Evolutionary conservation across 2,888 invertebrate genomes (phyloP), one percentile per base, ranked within the genome.

Genomic region (Brachyptera risi): DNA sequence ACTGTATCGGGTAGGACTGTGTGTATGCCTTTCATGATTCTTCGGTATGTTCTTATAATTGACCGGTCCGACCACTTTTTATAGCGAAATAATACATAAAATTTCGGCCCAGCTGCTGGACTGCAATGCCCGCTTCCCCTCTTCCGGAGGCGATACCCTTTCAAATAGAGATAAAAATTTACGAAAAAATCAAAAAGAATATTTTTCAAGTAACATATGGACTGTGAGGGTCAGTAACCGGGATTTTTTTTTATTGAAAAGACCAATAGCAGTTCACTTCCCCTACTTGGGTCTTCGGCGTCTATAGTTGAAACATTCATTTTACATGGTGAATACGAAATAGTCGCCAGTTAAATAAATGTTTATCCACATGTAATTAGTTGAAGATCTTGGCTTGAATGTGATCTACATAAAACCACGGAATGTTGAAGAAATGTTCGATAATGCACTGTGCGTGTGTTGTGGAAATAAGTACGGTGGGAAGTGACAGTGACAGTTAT

Each of bases 31-130:
- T 11, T 5, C 11, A 31, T 11, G 31, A 31, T 31, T 31, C 31
- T 31, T 31, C 11, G 11, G 31, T 5, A 31, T 31, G 31, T 5
- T 31, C 31, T 31, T 15, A 9, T 4, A 54, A 37, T 54, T 54
- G 54, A 54, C 54, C 54, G 54, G 54, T 54, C 54, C 37, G 21
- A 54, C 54, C 54, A 54, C 54, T 54, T 54, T 54, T 54, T 54
- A 19, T 21, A n/a, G 9, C n/a, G 19, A 15, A 44, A 44, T 44
- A 44, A 44, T 44, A 44, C 15, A 44, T 44, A 44, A 15, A 7
- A 17, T 54, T 5, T 44, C 15, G 23, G 54, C 17, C 54, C 54
- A 54, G 54, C 54, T 54, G 54, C 54, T 37, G 35, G 27, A 50
- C 24, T 2, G 5, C 4, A 17, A 4, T 3, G 3, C 38, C 42